phyloP scores from a whole-genome alignment of 2,888 invertebrate species.

The Galeruca laticollis region DNA sequence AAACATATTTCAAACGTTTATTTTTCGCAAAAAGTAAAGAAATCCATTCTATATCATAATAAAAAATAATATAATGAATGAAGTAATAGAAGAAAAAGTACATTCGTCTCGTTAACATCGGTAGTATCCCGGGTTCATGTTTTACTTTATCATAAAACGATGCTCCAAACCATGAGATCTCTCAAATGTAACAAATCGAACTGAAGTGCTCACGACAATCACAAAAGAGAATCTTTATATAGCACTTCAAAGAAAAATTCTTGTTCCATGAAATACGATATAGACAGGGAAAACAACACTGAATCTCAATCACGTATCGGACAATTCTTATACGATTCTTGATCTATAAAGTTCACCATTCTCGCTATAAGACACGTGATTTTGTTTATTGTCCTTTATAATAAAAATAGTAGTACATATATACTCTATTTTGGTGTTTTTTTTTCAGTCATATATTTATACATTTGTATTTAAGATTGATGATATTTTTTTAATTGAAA shows the following conservation, averaged over 20 bases:
- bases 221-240: constrained; percentile 14
- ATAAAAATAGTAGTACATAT: no score
- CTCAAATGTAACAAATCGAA: constrained; percentile 21
- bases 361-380: neutral
- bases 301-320: constrained; percentile 2
- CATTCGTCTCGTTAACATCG: neutral
- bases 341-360: neutral
- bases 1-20: neutral
- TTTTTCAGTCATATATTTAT: no score
- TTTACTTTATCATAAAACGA: constrained; percentile 18
- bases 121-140: constrained; percentile 1
- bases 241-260: constrained; percentile 21
- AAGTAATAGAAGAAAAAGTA: neutral
- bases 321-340: neutral
- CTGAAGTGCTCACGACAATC: constrained; percentile 17
- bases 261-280: constrained; percentile 1
- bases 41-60: neutral
- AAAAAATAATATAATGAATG: neutral
- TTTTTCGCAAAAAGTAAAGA: neutral
- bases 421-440: no score
- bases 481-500: no score
- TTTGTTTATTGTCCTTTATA: no score
- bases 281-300: constrained; percentile 8
- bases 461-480: no score
- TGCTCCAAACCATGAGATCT: constrained; percentile 9